Conservation (phyloP, 2,113 vertebrate genomes). For the Plecturocebus donacophilus region DNA sequence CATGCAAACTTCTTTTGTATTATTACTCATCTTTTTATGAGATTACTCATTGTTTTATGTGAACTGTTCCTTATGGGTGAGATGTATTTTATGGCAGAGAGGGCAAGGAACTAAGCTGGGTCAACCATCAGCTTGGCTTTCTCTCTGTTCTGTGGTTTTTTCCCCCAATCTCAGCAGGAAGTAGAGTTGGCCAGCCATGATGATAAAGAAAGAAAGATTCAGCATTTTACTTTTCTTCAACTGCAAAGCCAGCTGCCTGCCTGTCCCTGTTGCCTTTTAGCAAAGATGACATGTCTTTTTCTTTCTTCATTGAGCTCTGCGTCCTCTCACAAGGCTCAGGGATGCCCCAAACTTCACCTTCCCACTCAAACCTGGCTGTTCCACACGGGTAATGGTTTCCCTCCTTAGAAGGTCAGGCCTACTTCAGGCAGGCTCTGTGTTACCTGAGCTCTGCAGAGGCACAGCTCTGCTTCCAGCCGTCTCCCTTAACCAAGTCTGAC, state of each 20-base stretch:
- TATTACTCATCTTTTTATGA: constrained; percentile 2
- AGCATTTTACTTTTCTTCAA: not conserved
- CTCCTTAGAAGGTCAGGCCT: no score
- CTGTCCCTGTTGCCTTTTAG: not conserved
- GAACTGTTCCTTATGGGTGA: not conserved
- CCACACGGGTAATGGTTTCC: not conserved
- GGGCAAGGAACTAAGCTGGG: not conserved
- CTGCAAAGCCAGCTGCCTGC: not conserved
- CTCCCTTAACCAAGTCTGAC: not conserved
- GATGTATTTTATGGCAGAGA: not conserved
- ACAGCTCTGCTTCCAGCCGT: not conserved
- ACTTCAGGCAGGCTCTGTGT: not conserved
- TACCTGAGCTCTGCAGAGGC: not conserved
- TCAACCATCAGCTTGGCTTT: not conserved
- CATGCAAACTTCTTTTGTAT: not conserved
- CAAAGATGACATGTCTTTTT: not conserved
- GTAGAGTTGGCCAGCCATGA: not conserved
- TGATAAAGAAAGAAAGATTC: not conserved
- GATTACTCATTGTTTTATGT: not conserved
- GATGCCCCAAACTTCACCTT: not conserved
- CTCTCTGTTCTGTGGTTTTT: not conserved
- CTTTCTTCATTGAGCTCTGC: not conserved
- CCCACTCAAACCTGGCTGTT: not conserved
- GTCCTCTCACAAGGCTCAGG: not conserved
- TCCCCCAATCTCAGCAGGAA: not conserved